These are phyloP conservation scores for Ophraella communa DNA, from an alignment of 2,888 invertebrate genomes.

Conservation along the genomic window DNA sequence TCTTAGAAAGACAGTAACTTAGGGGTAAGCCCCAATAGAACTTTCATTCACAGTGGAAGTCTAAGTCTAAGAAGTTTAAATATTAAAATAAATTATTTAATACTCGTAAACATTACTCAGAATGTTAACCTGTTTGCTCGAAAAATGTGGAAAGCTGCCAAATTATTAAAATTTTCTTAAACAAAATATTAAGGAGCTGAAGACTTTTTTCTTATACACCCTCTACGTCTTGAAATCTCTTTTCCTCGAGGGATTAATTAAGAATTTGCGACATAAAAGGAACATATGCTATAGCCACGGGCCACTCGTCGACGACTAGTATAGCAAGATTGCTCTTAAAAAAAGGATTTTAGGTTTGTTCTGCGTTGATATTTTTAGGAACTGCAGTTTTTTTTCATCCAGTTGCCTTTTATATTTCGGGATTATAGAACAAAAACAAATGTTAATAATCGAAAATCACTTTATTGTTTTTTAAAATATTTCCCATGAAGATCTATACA, in stretches of 20 bases:
- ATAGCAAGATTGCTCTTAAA: not conserved
- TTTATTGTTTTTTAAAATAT: too few relatives aligned
- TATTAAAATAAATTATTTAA: too few relatives aligned
- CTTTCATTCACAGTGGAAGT: too few relatives aligned
- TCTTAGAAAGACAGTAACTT: too few relatives aligned
- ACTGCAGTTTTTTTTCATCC: not conserved
- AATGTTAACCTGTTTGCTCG: too few relatives aligned
- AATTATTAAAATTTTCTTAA: not conserved
- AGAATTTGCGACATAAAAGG: not conserved
- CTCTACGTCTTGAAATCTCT: not conserved
- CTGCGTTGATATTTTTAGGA: not conserved
- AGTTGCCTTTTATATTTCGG: not conserved
- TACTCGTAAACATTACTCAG: too few relatives aligned
- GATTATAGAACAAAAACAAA: too few relatives aligned
- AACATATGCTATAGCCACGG: not conserved
- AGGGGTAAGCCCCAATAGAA: too few relatives aligned
- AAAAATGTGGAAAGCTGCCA: too few relatives aligned
- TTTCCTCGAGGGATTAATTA: not conserved
- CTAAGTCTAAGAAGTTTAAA: too few relatives aligned
- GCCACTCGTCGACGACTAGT: not conserved
- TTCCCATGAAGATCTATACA: too few relatives aligned
- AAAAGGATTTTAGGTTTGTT: not conserved
- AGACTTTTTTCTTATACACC: not conserved
- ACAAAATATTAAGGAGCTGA: not conserved
- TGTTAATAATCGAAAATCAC: too few relatives aligned